Conservation (phyloP, 1,140 invertebrate genomes). For the Lepidotrigona ventralis region DNA sequence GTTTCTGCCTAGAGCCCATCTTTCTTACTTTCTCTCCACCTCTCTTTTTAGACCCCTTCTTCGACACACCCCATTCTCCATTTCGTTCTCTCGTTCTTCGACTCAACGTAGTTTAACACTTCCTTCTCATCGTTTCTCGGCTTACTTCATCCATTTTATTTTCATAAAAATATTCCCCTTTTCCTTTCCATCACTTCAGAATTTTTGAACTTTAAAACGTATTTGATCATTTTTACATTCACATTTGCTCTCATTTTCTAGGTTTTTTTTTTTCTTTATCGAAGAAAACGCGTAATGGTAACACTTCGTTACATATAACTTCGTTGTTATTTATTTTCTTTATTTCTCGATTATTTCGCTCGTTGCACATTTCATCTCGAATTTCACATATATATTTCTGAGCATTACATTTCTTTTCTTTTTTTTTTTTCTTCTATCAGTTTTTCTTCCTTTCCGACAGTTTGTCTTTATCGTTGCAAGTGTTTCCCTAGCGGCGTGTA, state of each 20-base stretch:
- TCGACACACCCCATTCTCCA: constrained; percentile 1
- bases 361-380: neutral
- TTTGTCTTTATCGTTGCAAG: neutral
- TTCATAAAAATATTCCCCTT: neutral
- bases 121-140: neutral
- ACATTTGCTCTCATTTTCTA: neutral
- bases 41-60: neutral
- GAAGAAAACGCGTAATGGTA: neutral
- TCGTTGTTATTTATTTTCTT: neutral
- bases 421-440: no score
- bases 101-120: neutral
- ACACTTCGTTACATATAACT: neutral
- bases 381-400: neutral
- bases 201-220: neutral
- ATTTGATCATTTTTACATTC: neutral
- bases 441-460: neutral
- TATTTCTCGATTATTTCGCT: neutral
- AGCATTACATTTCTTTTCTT: neutral
- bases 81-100: neutral
- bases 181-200: neutral
- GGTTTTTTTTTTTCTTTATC: neutral
- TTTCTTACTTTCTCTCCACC: constrained; percentile 18
- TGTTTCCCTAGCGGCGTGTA: neutral
- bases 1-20: constrained; percentile 28
- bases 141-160: neutral